phyloP scores from a whole-genome alignment of 2,113 vertebrate species.

The Heterochromis multidens region DNA sequence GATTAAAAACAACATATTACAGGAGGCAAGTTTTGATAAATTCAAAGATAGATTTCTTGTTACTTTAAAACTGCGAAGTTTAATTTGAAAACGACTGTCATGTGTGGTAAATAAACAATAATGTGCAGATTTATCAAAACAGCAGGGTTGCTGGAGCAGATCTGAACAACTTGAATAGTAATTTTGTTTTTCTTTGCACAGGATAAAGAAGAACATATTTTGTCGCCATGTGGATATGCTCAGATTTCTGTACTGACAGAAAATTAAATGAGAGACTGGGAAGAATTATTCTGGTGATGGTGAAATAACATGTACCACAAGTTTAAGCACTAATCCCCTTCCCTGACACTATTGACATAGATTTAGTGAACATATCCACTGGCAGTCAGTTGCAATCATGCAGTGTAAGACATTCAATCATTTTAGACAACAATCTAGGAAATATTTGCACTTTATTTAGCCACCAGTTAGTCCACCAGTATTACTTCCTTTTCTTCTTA shows the following conservation, averaged over 20 bases:
- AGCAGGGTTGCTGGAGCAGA: neutral
- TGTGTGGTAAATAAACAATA: neutral
- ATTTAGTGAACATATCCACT: neutral
- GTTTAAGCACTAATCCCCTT: neutral
- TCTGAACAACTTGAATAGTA: neutral
- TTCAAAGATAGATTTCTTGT: neutral
- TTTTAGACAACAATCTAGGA: neutral
- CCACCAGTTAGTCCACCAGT: neutral
- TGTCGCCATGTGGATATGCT: neutral
- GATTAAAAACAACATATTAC: too few species aligned
- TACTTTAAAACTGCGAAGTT: neutral
- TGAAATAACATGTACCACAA: neutral
- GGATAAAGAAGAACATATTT: neutral
- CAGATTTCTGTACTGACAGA: neutral
- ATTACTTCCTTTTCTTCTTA: neutral
- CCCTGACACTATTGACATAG: neutral
- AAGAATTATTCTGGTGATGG: too few species aligned
- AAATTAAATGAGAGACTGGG: too few species aligned
- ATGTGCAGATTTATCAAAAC: neutral
- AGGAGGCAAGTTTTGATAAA: neutral
- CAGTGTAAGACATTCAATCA: neutral
- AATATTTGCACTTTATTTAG: neutral
- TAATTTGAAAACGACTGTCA: neutral
- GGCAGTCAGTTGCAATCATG: neutral
- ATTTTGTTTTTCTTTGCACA: neutral